Evolutionary conservation across 2,797 vertebrate genomes (phyloP).

Genomic region (Gallinago solitaria): DNA sequence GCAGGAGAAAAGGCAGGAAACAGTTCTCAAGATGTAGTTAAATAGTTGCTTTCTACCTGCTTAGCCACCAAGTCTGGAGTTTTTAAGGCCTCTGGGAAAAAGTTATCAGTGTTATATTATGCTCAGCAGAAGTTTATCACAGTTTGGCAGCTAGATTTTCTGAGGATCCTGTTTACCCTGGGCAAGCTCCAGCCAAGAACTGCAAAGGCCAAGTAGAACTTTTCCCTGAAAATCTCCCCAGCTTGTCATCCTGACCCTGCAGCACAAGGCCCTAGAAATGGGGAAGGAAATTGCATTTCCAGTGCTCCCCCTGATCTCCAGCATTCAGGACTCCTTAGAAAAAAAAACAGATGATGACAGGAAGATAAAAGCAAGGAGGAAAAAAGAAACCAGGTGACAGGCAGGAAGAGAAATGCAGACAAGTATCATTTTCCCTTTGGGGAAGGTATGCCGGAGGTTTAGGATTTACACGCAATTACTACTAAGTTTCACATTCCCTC

Average conservation of each 20-base stretch:
- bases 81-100: background rate
- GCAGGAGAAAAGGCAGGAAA: background rate
- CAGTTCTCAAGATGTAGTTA: background rate
- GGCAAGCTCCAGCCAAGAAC: background rate
- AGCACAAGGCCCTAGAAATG: background rate
- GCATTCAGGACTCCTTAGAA: background rate
- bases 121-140: background rate
- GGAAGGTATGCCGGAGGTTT: background rate
- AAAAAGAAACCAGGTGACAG: background rate
- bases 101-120: background rate
- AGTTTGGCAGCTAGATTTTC: background rate
- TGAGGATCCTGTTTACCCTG: conserved; percentile 14
- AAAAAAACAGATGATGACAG: background rate
- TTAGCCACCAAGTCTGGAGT: background rate
- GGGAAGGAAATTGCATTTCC: conserved; percentile 4
- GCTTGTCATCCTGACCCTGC: background rate
- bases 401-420: background rate
- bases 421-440: background rate
- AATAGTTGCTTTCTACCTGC: background rate
- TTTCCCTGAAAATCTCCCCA: background rate
- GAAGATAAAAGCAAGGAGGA: background rate
- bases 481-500: background rate
- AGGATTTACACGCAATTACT: background rate
- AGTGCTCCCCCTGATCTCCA: background rate
- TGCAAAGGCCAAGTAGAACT: background rate